phyloP scores from a whole-genome alignment of 2,113 vertebrate species.

The Falcunculus frontatus region DNA sequence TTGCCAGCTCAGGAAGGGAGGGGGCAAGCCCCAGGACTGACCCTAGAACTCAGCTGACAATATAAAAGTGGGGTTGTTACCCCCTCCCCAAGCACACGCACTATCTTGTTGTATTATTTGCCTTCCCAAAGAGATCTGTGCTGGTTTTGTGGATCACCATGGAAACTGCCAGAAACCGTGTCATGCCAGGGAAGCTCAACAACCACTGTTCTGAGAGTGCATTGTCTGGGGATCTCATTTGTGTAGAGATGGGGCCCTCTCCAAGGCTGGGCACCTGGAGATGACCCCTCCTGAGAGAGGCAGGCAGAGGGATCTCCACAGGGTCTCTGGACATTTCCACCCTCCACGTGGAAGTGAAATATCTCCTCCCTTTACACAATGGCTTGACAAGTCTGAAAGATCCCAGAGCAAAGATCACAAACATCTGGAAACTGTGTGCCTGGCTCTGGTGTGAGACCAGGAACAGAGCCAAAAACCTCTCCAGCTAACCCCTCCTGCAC shows the following conservation, averaged over 20 bases:
- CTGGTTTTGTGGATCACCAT: not conserved
- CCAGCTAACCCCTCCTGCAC: not conserved
- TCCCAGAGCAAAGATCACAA: constrained; percentile 22
- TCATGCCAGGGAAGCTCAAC: not conserved
- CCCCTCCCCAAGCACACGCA: not conserved
- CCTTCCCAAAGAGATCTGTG: not conserved
- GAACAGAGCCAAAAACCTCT: constrained; percentile 8
- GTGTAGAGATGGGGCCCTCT: not conserved
- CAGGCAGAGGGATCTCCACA: not conserved
- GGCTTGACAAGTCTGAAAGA: constrained; percentile 40
- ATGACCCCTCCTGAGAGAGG: not conserved
- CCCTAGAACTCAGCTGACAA: not conserved
- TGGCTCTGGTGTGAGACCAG: not conserved
- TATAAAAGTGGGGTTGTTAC: not conserved
- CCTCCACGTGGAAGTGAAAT: not conserved
- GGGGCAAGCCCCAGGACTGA: not conserved
- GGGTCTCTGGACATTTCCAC: not conserved
- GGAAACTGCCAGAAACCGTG: constrained; percentile 9
- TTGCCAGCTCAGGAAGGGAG: not conserved
- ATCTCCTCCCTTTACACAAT: not conserved
- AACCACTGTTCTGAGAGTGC: not conserved
- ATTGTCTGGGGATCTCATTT: not conserved
- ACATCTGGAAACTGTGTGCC: constrained; percentile 11
- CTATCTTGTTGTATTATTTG: not conserved
- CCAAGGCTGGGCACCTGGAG: not conserved